Evolutionary conservation across 2,888 invertebrate genomes (phyloP), one percentile per base, ranked within the genome.

Genomic region (Pardosa pseudoannulata): DNA sequence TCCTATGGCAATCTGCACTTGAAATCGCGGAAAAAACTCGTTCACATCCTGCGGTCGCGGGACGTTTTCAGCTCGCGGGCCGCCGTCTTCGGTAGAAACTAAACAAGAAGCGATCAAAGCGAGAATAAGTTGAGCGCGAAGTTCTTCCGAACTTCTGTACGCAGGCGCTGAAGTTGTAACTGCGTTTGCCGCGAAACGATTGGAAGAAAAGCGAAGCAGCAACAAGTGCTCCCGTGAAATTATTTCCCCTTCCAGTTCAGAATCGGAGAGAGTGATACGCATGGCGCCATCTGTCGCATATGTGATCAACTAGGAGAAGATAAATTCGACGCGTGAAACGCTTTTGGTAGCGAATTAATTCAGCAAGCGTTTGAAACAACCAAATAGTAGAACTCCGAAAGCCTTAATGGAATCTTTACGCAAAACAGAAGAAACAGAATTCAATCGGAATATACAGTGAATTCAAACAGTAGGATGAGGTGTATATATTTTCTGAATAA

Each of bases 81-180:
- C 46, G 2, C 46, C 46, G 46, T 16, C 13, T 2, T 2, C 46
- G 46, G 46, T 46, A 46, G 2, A 46, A 6, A 46, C 16, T 16
- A 6, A 46, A 16, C 7, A 7, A 13, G n/a, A n/a, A 16, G 67
- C 16, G 29, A 31, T 31, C 27, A n/a, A 28, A 67, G 27, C 11
- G 68, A 41, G 41, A 41, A 41, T 23, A 70, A 70, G 41, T 70
- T 70, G 67, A n/a, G n/a, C 19, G 70, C 39, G 23, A 70, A 41
- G 70, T 70, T 39, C 16, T n/a, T 65, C 5, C 1, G 23, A 41
- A 41, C 5, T 36, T 31, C 64, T 29, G 76, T 28, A 78, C 83
- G 83, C 83, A 85, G 41, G 83, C 83, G 83, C 82, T n/a, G 82
- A 65, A 65, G 41, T 65, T 46, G 41, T 80, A 46, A 73, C 67